Base-by-base conservation (phyloP, 2,888 invertebrate genomes). In the Drosophila mayaguana region DNA sequence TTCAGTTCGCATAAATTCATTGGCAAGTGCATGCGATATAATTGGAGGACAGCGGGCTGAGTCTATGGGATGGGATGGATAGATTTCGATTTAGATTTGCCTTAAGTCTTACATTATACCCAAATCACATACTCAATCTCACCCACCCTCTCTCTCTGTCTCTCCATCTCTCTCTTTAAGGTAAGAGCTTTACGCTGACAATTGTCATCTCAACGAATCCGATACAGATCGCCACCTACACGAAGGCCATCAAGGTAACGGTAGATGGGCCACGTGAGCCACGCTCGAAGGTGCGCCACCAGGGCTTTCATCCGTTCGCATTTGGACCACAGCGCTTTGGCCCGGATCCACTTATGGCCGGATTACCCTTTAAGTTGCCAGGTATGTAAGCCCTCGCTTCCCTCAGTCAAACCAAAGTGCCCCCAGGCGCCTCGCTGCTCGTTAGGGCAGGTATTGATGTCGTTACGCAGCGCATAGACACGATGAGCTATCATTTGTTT, bases 251-350 rank as follows among this genome's bases (percentile, higher is more conserved):
- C 93, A 99, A 99, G 94, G 99, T 99, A 89, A 99, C 99, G 2
- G 99, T 99, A 72, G 99, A 99, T 92, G 99, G 99, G 62, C 99
- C 99, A 0, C 94, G 99, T 79, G 99, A 99, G 93, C 99, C 99
- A 12, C 94, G 99, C 89, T 98, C 98, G 83, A 98, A 98, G 95
- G 96, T 97, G 80, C 94, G 97, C 74, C 97, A 97, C 92, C 97
- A 96, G 90, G 96, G 96, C 75, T 97, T 97, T 93, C 97, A 97
- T 93, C 97, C 97, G 68, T 97, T 97, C 93, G 97, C 97, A 89
- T 97, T 97, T 92, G 97, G 97, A 68, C 97, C 97, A 38, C 94
- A 96, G 80, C 94, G 96, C 75, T 97, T 97, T 92, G 96, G 96
- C 53, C 96, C 97, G 61, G 97, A 97, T 92, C 96, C 96, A 4